Conservation (phyloP, 92 coral and sea anemone genomes). For the Chrysogorgia sp. region DNA sequence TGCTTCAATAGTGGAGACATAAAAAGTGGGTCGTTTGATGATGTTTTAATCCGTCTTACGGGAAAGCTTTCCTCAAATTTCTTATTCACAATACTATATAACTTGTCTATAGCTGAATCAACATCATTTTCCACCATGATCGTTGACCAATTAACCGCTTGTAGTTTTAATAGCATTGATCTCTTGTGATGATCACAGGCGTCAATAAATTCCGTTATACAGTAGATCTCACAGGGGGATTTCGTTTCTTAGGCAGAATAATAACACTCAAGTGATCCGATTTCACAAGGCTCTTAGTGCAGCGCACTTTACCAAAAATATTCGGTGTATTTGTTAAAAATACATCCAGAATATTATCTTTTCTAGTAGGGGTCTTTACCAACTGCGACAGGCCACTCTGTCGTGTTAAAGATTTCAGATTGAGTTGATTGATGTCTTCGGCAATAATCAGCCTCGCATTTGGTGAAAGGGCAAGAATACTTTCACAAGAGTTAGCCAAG, state of each 20-base stretch:
- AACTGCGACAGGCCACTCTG: slow-evolving; percentile 42
- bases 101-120: slow-evolving; percentile 31
- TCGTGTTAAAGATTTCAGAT: slow-evolving; percentile 37
- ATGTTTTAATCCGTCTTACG: slow-evolving; percentile 41
- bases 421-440: slow-evolving; percentile 29
- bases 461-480: slow-evolving; percentile 27
- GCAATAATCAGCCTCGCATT: slow-evolving; percentile 38
- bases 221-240: too few relatives aligned
- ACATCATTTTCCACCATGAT: slow-evolving; percentile 40
- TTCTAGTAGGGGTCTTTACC: slow-evolving; percentile 19
- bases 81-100: slow-evolving; percentile 28
- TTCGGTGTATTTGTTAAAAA: too few relatives aligned
- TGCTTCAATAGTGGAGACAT: slow-evolving; percentile 51
- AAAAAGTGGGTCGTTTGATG: slow-evolving; percentile 46
- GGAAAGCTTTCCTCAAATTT: slow-evolving; percentile 46
- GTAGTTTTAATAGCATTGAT: too few relatives aligned
- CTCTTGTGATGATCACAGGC: too few relatives aligned
- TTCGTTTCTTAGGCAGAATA: too few relatives aligned
- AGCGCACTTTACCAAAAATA: too few relatives aligned
- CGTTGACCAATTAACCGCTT: slow-evolving; percentile 43
- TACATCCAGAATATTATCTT: too few relatives aligned
- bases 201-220: too few relatives aligned
- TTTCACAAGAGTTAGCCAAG: slow-evolving; percentile 36
- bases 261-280: too few relatives aligned
- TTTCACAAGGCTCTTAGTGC: too few relatives aligned